Conservation (phyloP, 2,888 invertebrate species). For the Muscina levida region DNA sequence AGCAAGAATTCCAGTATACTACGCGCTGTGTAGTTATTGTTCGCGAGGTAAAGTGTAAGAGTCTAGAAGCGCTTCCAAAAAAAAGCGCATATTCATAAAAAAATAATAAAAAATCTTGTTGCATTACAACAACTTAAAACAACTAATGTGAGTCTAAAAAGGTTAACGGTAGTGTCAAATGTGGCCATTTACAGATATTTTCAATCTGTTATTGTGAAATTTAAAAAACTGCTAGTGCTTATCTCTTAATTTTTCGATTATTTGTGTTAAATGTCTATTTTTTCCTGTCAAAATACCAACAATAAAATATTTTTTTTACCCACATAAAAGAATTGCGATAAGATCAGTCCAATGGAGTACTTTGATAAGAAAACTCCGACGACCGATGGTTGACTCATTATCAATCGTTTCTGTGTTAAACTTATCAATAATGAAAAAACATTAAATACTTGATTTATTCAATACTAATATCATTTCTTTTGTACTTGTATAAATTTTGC, state of each 20-base stretch:
- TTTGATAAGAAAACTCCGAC: constrained; percentile 23
- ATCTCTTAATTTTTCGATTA: background rate
- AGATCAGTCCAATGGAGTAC: constrained; percentile 17
- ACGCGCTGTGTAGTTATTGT: background rate
- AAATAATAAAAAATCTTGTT: background rate
- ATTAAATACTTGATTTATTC: constrained; percentile 3
- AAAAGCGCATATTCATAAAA: background rate
- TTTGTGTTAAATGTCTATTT: constrained; percentile 22
- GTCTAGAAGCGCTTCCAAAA: no score
- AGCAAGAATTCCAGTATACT: background rate
- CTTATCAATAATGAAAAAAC: constrained; percentile 17
- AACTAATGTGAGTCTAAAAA: constrained; percentile 13
- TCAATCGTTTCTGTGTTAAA: background rate
- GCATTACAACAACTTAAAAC: background rate
- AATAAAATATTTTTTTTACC: constrained; percentile 28
- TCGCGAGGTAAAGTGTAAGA: background rate
- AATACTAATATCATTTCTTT: background rate
- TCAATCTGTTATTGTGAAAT: background rate
- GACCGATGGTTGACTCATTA: constrained; percentile 21
- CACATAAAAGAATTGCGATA: constrained; percentile 6
- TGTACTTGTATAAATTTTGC: background rate
- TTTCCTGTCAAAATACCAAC: background rate
- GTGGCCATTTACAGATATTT: background rate
- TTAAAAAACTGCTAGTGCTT: constrained; percentile 3
- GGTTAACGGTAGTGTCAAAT: background rate